Evolutionary conservation across 2,797 vertebrate species (phyloP), one percentile per base, ranked within the genome.

Genomic region (Setipinna tenuifilis): DNA sequence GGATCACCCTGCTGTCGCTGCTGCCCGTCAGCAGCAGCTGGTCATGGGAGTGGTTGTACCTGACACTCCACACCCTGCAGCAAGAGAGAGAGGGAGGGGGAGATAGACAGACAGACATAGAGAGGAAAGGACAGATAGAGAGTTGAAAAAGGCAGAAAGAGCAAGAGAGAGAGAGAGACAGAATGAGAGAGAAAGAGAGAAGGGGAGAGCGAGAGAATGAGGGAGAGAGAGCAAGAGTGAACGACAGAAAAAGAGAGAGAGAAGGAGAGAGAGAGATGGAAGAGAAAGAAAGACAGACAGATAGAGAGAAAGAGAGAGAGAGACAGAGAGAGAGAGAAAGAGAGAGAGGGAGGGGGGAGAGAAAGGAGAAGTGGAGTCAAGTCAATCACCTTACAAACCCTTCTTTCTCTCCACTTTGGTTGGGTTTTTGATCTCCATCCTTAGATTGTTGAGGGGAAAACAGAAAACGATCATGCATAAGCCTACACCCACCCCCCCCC

Each of bases 31-130:
- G 93, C 88, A 99, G 95, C 91, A 99, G 94, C 92, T 99, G 98
- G 95, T 99, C 98, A 0, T 99, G 98, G 57, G 98, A 98, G 92
- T 99, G 98, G 95, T 99, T 99, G 91, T 99, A 99, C 91, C 98
- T 96, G 83, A 99, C 97, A n/a, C 95, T 99, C 98, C 98, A 99
- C 83, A 99, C 97, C 98, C 98, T 99, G 93, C 41, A 90, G 28
- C 28, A 17, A 41, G 28, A 75, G 2, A 3, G 54, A 83, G 81
- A 84, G 10, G 50, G 35, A 85, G 7, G 11, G 62, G 14, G 62
- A 28, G 62, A 65, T 23, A 65, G 12, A 28, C 23, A 28, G 62
- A 65, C 23, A 65, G 62, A 25, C 23, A 65, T 3, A 65, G 62
- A 65, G 23, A 62, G 61, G 28, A 9, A 25, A 23, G 23, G 19